Conservation (phyloP, 2,888 invertebrate genomes). For the Hofmannophila pseudospretella region DNA sequence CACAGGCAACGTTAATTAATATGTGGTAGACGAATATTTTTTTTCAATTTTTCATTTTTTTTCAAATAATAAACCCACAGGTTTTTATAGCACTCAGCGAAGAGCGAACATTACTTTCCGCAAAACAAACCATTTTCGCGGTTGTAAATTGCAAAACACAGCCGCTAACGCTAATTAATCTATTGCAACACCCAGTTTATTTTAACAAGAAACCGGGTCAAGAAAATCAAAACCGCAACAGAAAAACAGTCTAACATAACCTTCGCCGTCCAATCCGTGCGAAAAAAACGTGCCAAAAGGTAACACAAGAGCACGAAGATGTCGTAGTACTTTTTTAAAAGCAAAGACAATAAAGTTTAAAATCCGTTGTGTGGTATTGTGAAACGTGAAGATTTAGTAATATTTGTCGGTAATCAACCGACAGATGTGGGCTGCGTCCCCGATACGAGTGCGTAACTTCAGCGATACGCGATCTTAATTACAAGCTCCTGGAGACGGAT, state of each 20-base stretch:
- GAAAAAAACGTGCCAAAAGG: slow-evolving; percentile 11
- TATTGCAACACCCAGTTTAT: slow-evolving; percentile 48
- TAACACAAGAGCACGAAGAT: slow-evolving; percentile 17
- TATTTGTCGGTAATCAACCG: slow-evolving; percentile 36
- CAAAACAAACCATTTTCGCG: slow-evolving; percentile 19
- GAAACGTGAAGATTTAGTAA: slow-evolving; percentile 20
- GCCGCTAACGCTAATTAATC: slow-evolving; percentile 53
- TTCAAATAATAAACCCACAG: too few relatives aligned
- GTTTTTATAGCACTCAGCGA: background rate
- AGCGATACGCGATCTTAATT: slow-evolving; percentile 5
- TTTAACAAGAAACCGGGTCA: slow-evolving; percentile 65
- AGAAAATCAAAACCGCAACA: slow-evolving; percentile 62
- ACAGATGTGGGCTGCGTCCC: slow-evolving; percentile 56
- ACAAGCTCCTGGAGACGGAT: slow-evolving; percentile 17
- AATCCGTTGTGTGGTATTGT: slow-evolving; percentile 20
- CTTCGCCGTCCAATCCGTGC: slow-evolving; percentile 31
- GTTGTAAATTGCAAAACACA: slow-evolving; percentile 39
- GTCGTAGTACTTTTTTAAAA: slow-evolving; percentile 13
- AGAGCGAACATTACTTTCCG: background rate
- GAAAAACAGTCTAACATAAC: slow-evolving; percentile 43
- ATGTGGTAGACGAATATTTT: too few relatives aligned
- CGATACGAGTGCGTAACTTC: slow-evolving; percentile 33
- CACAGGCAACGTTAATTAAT: too few relatives aligned
- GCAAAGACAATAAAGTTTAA: slow-evolving; percentile 30
- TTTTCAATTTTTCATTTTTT: too few relatives aligned